These are phyloP conservation scores for Ranitomeya imitator DNA, from an alignment of 2,113 vertebrate species.

Conservation along the genomic window DNA sequence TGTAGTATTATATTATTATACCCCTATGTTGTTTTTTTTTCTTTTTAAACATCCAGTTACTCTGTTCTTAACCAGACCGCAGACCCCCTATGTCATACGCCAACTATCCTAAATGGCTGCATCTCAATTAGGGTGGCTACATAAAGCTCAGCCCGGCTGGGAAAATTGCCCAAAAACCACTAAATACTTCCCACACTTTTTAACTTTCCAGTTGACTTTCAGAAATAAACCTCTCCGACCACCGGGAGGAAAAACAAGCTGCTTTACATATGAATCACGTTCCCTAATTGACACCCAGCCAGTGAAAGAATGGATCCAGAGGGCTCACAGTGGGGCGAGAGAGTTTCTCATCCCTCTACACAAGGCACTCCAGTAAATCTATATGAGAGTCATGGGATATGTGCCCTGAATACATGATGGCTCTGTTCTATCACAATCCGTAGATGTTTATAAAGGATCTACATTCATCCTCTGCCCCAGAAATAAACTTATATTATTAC, in stretches of 20 bases:
- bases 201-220: slow-evolving; percentile 25
- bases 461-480: neutral
- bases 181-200: slow-evolving; percentile 31
- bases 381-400: neutral
- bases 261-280: slow-evolving; percentile 16
- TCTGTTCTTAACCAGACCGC: neutral
- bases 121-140: neutral
- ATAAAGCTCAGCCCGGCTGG: neutral
- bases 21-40: neutral
- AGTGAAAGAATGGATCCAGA: slow-evolving; percentile 1
- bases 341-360: slow-evolving; percentile 11
- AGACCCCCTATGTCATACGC: neutral
- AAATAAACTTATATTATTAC: neutral
- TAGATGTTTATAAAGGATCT: neutral
- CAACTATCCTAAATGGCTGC: neutral
- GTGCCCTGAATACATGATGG: slow-evolving; percentile 6
- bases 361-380: slow-evolving; percentile 4
- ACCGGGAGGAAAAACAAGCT: slow-evolving; percentile 11
- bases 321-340: slow-evolving; percentile 24
- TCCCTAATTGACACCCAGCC: slow-evolving; percentile 11
- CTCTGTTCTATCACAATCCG: neutral
- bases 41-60: neutral
- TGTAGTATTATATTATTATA: no score
- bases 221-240: slow-evolving; percentile 1
- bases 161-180: slow-evolving; percentile 15